phyloP scores from a whole-genome alignment of 2,888 invertebrate species.

The Fissipunctia ypsillon region DNA sequence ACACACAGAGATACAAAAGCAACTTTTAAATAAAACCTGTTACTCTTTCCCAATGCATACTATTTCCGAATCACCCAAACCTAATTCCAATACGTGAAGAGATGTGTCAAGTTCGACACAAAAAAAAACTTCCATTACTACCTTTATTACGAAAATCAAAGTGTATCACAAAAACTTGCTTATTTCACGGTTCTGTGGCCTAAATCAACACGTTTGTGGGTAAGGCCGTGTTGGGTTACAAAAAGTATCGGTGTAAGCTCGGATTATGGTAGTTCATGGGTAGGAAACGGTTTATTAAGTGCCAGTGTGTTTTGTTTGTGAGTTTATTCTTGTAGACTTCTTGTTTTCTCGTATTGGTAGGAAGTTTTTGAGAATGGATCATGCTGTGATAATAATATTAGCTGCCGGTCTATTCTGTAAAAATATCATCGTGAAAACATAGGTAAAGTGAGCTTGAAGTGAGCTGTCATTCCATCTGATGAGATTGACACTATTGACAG shows the following conservation, averaged over 20 bases:
- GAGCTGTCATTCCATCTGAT: too few relatives aligned
- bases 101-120: constrained; percentile 23
- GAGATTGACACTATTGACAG: too few relatives aligned
- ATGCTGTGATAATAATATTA: too few relatives aligned
- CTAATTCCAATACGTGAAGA: constrained; percentile 34
- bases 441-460: too few relatives aligned
- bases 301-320: constrained; percentile 18
- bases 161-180: constrained; percentile 55
- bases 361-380: neutral
- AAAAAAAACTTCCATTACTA: constrained; percentile 24
- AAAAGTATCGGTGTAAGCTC: constrained; percentile 55
- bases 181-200: constrained; percentile 66
- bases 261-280: constrained; percentile 40
- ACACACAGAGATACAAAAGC: neutral
- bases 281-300: constrained; percentile 14
- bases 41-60: neutral
- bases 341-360: neutral
- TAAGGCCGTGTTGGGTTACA: constrained; percentile 54
- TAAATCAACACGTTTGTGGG: constrained; percentile 66
- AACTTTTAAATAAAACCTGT: neutral
- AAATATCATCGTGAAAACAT: too few relatives aligned
- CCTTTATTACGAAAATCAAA: constrained; percentile 54
- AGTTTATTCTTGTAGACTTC: neutral
- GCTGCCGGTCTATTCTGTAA: too few relatives aligned
- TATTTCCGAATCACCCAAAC: constrained; percentile 11